A percentile compares a stretch with the other conserved stretches of the same genome.
These are phyloP conservation scores for Phasianus colchicus DNA, from an alignment of 2,113 vertebrate genomes.

Conservation along the genomic window DNA sequence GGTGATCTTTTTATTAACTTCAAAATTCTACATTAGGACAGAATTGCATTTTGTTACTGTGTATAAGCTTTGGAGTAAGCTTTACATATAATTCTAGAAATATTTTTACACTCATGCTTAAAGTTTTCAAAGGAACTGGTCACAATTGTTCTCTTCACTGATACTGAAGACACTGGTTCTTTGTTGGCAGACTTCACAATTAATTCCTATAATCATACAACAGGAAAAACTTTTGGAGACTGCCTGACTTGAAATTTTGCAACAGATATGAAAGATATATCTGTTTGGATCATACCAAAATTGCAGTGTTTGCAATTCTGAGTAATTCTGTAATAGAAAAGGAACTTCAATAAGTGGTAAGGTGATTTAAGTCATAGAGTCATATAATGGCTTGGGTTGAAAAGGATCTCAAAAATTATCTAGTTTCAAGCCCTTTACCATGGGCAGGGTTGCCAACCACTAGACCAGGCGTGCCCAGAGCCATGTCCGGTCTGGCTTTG, in stretches of 20 bases:
- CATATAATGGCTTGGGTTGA: too few relatives aligned
- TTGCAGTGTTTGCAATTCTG: not conserved
- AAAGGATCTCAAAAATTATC: too few relatives aligned
- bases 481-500: too few relatives aligned
- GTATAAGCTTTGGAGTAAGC: not conserved
- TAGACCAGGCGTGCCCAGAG: too few relatives aligned
- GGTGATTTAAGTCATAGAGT: not conserved
- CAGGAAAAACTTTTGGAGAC: not conserved
- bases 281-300: not conserved
- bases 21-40: not conserved
- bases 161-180: fast-evolving
- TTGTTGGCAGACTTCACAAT: not conserved
- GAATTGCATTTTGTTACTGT: not conserved
- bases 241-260: not conserved
- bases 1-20: not conserved
- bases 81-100: not conserved
- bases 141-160: not conserved
- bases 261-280: not conserved
- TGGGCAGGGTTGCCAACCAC: too few relatives aligned
- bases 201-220: not conserved
- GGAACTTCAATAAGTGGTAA: not conserved
- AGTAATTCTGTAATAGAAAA: not conserved
- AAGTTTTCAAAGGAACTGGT: not conserved
- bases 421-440: too few relatives aligned
- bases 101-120: not conserved